These are phyloP conservation scores for Phasianus colchicus DNA, from an alignment of 2,113 vertebrate species.

Conservation along the genomic window DNA sequence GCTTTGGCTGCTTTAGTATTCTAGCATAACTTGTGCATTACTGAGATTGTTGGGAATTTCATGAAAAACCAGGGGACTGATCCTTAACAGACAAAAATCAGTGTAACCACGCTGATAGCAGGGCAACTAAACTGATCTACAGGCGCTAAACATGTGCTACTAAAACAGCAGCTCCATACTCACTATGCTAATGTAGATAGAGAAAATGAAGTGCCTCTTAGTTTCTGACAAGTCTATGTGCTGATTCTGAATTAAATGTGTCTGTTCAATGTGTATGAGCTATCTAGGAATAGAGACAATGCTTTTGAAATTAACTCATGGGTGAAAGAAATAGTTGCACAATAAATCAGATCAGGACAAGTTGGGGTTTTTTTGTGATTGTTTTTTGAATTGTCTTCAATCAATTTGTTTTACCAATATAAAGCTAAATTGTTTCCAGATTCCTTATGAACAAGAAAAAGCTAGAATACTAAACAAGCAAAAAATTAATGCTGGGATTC, in stretches of 20 bases:
- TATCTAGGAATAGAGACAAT: not conserved
- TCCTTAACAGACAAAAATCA: not conserved
- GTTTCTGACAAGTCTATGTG: not conserved
- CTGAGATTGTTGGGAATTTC: conserved; percentile 4
- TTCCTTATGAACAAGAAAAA: not conserved
- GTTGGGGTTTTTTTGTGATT: not conserved
- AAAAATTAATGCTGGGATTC: not conserved
- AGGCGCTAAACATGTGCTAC: not conserved
- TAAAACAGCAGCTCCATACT: not conserved
- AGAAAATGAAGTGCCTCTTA: not conserved
- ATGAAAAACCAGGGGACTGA: not conserved
- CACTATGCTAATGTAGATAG: not conserved
- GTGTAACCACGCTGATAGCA: not conserved
- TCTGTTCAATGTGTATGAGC: not conserved
- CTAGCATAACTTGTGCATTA: not conserved
- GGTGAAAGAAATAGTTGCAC: not conserved
- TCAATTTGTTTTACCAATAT: not conserved
- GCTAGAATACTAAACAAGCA: not conserved
- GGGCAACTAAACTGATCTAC: not conserved
- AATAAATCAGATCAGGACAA: not conserved
- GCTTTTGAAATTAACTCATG: not conserved
- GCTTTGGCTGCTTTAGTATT: conserved; percentile 29
- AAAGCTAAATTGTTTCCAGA: not conserved
- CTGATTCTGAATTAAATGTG: not conserved
- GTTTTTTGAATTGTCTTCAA: not conserved